Conservation (phyloP, 1,140 invertebrate genomes). For the Luehdorfia chinensis region DNA sequence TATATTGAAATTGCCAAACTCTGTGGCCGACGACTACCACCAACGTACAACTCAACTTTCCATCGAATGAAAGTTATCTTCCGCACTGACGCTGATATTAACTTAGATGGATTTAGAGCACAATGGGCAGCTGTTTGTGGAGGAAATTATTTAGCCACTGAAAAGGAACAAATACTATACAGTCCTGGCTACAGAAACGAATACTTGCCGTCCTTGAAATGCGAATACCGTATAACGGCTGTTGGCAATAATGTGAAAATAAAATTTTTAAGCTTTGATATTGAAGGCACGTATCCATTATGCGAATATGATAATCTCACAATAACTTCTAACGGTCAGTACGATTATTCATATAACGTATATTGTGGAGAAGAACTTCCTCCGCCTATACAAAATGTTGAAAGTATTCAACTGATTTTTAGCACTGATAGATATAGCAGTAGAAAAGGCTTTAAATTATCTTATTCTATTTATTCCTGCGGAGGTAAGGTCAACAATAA, state of each 20-base stretch:
- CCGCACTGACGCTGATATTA: constrained; percentile 80
- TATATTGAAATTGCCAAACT: constrained; percentile 79
- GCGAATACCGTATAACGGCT: constrained; percentile 83
- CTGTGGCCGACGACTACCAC: constrained; percentile 85
- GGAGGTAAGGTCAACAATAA: constrained; percentile 70
- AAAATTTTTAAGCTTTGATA: constrained; percentile 6
- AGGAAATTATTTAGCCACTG: constrained; percentile 79
- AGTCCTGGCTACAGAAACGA: constrained; percentile 85
- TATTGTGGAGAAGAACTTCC: constrained; percentile 53
- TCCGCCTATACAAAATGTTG: constrained; percentile 19
- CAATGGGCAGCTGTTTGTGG: constrained; percentile 83
- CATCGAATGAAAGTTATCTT: constrained; percentile 84
- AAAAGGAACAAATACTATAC: constrained; percentile 75
- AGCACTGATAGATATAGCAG: constrained; percentile 67
- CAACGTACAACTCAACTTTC: constrained; percentile 79
- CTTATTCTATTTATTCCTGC: constrained; percentile 72
- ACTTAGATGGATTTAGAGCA: constrained; percentile 86
- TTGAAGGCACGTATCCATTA: constrained; percentile 20
- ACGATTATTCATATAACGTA: constrained; percentile 25
- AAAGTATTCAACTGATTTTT: constrained; percentile 37
- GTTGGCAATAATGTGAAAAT: constrained; percentile 27
- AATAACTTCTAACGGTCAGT: constrained; percentile 23
- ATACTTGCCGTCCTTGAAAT: constrained; percentile 81
- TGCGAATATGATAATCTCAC: constrained; percentile 60
- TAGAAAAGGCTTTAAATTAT: constrained; percentile 75